Base-by-base conservation (phyloP, 1,140 invertebrate species). In the Nasonia vitripennis region DNA sequence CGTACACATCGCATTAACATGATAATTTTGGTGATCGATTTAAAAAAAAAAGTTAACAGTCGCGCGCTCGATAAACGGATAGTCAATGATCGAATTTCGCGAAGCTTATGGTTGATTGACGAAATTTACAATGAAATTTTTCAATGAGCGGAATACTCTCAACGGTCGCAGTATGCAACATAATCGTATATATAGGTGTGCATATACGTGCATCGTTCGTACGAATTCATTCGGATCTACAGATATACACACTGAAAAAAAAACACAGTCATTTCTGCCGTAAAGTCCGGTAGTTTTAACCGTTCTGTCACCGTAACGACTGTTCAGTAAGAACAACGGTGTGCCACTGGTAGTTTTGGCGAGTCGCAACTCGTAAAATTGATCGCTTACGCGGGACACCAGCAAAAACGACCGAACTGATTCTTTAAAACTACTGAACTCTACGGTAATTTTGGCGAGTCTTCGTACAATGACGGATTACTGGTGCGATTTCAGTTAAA, bases 41-140 rank as follows among this genome's bases (percentile, higher is more conserved):
- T 45, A 37, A 37, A 67, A 67, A 27, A 27, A 37, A 37, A 68
- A 41, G 2, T 6, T 62, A 45, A 45, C 2, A 75, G 14, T 14
- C 20, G 3, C 34, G 34, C 71, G 71, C 0, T 68, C 34, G 34
- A 79, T 41, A 67, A 37, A 51, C 34, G 31, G 67, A 31, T 17
- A 45, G 41, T 74, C 9, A 77, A 45, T 12, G 5, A 68, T 68
- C n/a, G 37, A 27, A 68, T 77, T 45, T 17, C 51, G n/a, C 71
- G 71, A 62, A 12, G 6, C 74, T 62, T 20, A 62, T 7, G 55
- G 17, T 62, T 45, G 6, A n/a, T 62, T 17, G 55, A n/a, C 55
- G 55, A 48, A 79, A 79, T 37, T 80, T 48, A 45, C 79, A n/a
- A 81, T 71, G 4, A 17, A 41, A 23, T 68, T 31, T 23, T 79